A percentile compares a stretch with the other conserved stretches of the same genome.
phyloP scores from a whole-genome alignment of 1,140 invertebrate genomes.

The Drosophila nigrodunni region DNA sequence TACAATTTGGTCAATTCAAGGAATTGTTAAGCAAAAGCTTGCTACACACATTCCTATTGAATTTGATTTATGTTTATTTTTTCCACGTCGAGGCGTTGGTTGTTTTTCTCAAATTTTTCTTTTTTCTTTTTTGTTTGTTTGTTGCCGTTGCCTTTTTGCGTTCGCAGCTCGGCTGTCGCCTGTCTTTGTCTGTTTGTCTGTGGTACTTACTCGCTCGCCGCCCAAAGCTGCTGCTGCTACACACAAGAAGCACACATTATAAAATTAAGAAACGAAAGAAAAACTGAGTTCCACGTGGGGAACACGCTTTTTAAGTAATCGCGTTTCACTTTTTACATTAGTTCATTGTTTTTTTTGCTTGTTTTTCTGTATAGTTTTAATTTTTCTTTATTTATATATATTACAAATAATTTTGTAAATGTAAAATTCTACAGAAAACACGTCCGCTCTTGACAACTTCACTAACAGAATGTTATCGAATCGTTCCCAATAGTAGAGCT shows the following conservation, averaged over 20 bases:
- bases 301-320: conserved; percentile 58
- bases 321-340: conserved; percentile 68
- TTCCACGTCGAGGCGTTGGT: conserved; percentile 63
- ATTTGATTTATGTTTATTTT: conserved; percentile 16
- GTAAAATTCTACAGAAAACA: conserved; percentile 58
- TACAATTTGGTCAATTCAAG: conserved; percentile 64
- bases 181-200: conserved; percentile 46
- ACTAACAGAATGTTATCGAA: conserved; percentile 47
- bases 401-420: conserved; percentile 79
- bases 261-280: conserved; percentile 74
- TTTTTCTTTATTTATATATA: conserved; percentile 55
- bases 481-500: not conserved
- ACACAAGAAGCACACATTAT: conserved; percentile 59
- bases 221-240: conserved; percentile 47
- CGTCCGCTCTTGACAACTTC: conserved; percentile 53
- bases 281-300: conserved; percentile 70
- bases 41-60: conserved; percentile 29
- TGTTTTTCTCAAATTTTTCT: conserved; percentile 53
- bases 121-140: conserved; percentile 17
- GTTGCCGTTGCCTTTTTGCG: conserved; percentile 49
- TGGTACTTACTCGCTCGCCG: conserved; percentile 66
- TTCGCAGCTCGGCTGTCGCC: conserved; percentile 35
- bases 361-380: conserved; percentile 34
- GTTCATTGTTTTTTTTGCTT: conserved; percentile 64
- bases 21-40: conserved; percentile 61